phyloP scores from a whole-genome alignment of 2,113 vertebrate species.

The Anoplopoma fimbria region DNA sequence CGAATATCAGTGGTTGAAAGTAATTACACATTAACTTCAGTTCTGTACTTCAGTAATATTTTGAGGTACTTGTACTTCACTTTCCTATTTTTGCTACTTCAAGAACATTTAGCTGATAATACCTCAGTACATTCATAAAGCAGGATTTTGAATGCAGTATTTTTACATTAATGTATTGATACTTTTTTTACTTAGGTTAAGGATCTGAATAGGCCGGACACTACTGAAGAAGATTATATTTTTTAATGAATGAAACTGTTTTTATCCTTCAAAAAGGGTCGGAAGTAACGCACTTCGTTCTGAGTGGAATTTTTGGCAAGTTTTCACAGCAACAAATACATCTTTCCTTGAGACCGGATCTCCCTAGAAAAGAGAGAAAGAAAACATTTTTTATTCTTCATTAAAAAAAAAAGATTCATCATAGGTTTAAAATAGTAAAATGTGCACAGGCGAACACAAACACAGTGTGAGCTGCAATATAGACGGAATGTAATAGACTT shows the following conservation, averaged over 20 bases:
- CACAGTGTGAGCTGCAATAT: slow-evolving; percentile 6
- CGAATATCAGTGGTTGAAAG: background rate
- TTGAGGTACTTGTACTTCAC: background rate
- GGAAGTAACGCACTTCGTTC: slow-evolving; percentile 82
- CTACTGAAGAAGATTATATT: background rate
- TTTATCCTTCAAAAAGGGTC: background rate
- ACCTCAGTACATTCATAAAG: background rate
- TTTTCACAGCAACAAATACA: slow-evolving; percentile 95
- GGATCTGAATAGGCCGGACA: background rate
- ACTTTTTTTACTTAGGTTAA: background rate
- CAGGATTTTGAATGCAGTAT: background rate
- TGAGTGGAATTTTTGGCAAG: slow-evolving; percentile 91
- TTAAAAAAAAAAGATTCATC: background rate
- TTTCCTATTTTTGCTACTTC: background rate
- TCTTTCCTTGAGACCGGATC: slow-evolving; percentile 86
- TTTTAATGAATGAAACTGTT: background rate
- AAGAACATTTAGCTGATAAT: background rate
- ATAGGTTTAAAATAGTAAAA: background rate
- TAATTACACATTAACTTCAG: background rate
- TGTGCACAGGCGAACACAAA: background rate
- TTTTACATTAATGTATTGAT: background rate
- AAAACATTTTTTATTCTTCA: background rate
- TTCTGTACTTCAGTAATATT: background rate
- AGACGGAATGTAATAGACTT: background rate
- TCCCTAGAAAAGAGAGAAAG: slow-evolving; percentile 79